These are phyloP conservation scores for Macrochelys suwanniensis DNA, from an alignment of 2,797 vertebrate species.

Conservation along the genomic window DNA sequence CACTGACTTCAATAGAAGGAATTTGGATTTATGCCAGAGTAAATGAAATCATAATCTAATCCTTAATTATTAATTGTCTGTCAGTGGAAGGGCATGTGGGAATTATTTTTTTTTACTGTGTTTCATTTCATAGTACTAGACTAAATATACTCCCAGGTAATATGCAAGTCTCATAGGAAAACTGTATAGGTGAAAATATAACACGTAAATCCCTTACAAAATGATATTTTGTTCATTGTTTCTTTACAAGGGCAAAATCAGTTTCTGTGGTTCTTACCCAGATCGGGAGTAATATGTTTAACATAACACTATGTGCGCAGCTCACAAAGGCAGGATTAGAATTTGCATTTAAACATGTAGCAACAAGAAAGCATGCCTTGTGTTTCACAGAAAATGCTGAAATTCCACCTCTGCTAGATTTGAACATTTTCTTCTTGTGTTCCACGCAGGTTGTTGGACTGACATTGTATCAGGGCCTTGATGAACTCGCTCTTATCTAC, in stretches of 20 bases:
- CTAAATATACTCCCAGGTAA: slow-evolving; percentile 60
- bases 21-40: slow-evolving; percentile 53
- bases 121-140: slow-evolving; percentile 51
- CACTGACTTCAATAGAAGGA: background rate
- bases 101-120: slow-evolving; percentile 62
- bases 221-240: slow-evolving; percentile 63
- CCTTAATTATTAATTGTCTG: slow-evolving; percentile 67
- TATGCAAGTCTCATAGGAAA: slow-evolving; percentile 63
- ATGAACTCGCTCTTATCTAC: slow-evolving; percentile 94
- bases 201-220: slow-evolving; percentile 55
- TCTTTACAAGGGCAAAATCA: slow-evolving; percentile 44
- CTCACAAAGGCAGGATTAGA: slow-evolving; percentile 65
- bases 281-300: slow-evolving; percentile 70
- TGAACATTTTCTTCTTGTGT: slow-evolving; percentile 49
- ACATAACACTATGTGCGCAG: slow-evolving; percentile 60
- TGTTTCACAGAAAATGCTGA: slow-evolving; percentile 42
- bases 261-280: slow-evolving; percentile 67
- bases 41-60: slow-evolving; percentile 39
- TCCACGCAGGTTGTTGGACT: slow-evolving; percentile 90
- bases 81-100: slow-evolving; percentile 20
- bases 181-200: slow-evolving; percentile 67
- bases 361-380: slow-evolving; percentile 52
- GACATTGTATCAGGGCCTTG: slow-evolving; percentile 88
- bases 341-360: slow-evolving; percentile 76
- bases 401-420: slow-evolving; percentile 24